phyloP scores from a whole-genome alignment of 2,113 vertebrate species.

The Falco punctatus region DNA sequence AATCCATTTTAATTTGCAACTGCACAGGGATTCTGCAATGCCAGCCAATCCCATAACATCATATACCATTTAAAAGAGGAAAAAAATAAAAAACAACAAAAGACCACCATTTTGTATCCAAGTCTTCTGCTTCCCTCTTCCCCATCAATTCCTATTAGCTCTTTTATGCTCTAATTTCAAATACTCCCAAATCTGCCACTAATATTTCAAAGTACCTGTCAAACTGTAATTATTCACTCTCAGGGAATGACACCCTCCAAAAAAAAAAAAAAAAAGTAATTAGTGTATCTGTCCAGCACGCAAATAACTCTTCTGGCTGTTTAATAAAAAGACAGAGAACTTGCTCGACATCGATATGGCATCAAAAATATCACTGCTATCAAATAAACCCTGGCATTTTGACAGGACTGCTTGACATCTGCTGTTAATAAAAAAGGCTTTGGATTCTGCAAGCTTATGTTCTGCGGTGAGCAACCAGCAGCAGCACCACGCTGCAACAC shows the following conservation, averaged over 20 bases:
- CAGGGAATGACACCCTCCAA: not conserved
- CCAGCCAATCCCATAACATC: not conserved
- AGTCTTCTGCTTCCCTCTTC: not conserved
- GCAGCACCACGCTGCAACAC: not conserved
- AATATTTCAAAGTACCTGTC: not conserved
- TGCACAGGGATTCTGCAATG: not conserved
- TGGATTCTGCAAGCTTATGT: conserved; percentile 26
- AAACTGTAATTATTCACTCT: not conserved
- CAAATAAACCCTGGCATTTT: conserved; percentile 65
- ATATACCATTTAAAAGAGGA: not conserved
- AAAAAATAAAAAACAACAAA: not conserved
- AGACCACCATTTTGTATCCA: not conserved
- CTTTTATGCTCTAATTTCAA: conserved; percentile 7
- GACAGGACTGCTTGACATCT: conserved; percentile 59
- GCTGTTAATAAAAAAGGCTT: conserved; percentile 65
- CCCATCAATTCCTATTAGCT: not conserved
- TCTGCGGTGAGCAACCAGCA: not conserved
- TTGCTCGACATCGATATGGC: not conserved
- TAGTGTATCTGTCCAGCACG: not conserved
- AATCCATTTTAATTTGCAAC: conserved; percentile 19
- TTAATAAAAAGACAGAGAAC: conserved; percentile 13
- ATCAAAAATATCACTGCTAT: conserved; percentile 58
- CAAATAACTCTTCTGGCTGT: not conserved
- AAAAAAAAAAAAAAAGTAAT: not conserved
- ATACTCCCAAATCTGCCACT: not conserved